Evolutionary conservation across 2,888 invertebrate genomes (phyloP).

Genomic region (Resseliella maxima): DNA sequence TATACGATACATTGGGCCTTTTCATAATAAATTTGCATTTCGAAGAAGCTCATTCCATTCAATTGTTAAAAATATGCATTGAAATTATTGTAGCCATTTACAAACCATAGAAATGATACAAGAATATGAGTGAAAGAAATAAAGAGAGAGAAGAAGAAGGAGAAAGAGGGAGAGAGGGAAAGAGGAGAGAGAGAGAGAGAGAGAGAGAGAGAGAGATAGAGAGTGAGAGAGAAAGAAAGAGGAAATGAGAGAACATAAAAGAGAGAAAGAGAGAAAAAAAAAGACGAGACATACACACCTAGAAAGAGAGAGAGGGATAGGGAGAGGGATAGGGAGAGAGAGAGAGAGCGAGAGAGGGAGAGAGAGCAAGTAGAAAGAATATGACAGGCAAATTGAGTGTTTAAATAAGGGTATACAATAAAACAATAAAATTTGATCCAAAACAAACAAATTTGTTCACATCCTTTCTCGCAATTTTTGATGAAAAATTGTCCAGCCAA

Average conservation of each 20-base stretch:
- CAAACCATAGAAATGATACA: too few relatives aligned
- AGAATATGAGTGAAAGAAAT: too few relatives aligned
- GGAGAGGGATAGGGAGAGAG: too few relatives aligned
- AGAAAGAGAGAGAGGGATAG: not conserved
- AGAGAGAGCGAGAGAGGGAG: not conserved
- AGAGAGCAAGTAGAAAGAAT: not conserved
- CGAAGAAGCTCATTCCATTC: not conserved
- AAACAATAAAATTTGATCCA: conserved; percentile 2
- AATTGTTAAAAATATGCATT: not conserved
- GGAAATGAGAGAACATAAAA: too few relatives aligned
- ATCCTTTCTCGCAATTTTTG: not conserved
- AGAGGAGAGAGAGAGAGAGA: too few relatives aligned
- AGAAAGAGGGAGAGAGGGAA: too few relatives aligned
- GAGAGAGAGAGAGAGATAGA: too few relatives aligned
- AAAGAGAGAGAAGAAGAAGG: too few relatives aligned
- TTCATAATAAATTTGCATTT: not conserved
- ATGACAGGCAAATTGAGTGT: not conserved
- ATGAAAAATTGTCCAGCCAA: not conserved
- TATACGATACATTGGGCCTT: not conserved
- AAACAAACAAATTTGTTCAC: not conserved
- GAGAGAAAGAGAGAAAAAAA: not conserved
- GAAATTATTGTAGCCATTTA: too few relatives aligned
- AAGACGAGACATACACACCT: not conserved
- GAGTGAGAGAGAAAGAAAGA: too few relatives aligned
- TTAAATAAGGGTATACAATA: conserved; percentile 7